Base-by-base conservation (phyloP, 2,888 invertebrate species). In the Leptinotarsa haldemani region DNA sequence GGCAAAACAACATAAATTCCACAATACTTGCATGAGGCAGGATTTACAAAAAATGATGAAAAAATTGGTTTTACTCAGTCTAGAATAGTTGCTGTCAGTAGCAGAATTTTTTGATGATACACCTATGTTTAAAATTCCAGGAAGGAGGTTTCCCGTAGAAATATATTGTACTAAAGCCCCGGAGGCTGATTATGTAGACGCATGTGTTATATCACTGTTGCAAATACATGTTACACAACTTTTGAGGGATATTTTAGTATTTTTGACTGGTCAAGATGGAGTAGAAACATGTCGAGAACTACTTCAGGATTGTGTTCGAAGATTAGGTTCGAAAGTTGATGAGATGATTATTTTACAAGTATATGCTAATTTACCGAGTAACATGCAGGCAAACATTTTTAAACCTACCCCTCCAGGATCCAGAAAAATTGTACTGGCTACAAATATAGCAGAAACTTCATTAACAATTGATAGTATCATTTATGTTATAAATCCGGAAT, bases 81-180 rank as follows among this genome's bases (percentile, higher is more conserved):
- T n/a, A n/a, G n/a, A n/a, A n/a, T n/a, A n/a, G n/a, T n/a, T n/a
- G n/a, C n/a, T n/a, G n/a, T n/a, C n/a, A n/a, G n/a, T n/a, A n/a
- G n/a, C 98, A 3, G 93, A 93, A 82, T 99, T 99, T 87, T 99
- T 99, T 88, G 99, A 99, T 88, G 97, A 97, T 85, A 99, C 99
- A 0, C 99, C 99, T 1, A 97, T 25, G 0, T 99, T 98, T 87
- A 91, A 97, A 73, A 99, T 99, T 83, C 99, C 99, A 47, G 99
- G 99, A n/a, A 81, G 87, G 47, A 77, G 99, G 79, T 99, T 96
- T 89, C 98, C 99, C 1, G 99, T 99, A 0, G 97, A 99, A 86
- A 97, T 99, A 83, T 99, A 97, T 87, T 99, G 99, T 85, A 99
- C 99, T 0, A 97, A 98, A 90, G 98, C 99, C 0, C 99, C 99